A percentile compares a stretch with the other conserved stretches of the same genome.
Evolutionary conservation across 2,888 invertebrate genomes (phyloP).

Genomic region (Axea sp.): DNA sequence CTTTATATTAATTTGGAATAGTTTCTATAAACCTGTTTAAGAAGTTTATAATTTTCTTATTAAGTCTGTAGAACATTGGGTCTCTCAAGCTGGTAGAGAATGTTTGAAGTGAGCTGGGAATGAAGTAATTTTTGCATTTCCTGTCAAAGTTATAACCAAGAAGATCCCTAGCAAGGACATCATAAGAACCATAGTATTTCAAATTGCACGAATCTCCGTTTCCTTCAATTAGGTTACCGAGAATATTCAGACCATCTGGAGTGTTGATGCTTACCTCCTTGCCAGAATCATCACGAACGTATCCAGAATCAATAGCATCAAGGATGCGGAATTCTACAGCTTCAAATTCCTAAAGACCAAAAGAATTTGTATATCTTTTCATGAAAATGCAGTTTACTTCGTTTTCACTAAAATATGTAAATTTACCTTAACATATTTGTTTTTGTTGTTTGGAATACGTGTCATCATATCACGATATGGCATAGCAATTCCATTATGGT

Average conservation of each 20-base stretch:
- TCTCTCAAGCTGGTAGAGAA: conserved; percentile 85
- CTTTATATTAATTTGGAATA: too few species aligned
- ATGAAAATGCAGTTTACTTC: too few species aligned
- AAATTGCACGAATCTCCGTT: conserved; percentile 79
- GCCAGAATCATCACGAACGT: conserved; percentile 68
- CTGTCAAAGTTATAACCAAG: conserved; percentile 78
- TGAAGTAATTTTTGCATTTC: conserved; percentile 77
- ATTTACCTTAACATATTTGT: conserved; percentile 70
- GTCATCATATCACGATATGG: conserved; percentile 81
- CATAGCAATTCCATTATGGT: conserved; percentile 83
- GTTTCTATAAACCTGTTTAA: conserved; percentile 74
- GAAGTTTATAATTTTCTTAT: conserved; percentile 83
- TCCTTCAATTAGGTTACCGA: conserved; percentile 82
- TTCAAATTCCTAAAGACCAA: conserved; percentile 66
- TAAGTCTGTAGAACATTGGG: conserved; percentile 85
- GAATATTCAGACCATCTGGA: conserved; percentile 80
- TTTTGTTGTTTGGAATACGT: conserved; percentile 74
- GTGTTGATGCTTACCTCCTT: conserved; percentile 74
- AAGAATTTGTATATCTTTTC: too few species aligned
- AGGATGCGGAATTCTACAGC: conserved; percentile 71
- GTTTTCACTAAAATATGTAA: too few species aligned
- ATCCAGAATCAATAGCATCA: conserved; percentile 74
- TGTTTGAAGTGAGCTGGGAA: conserved; percentile 84
- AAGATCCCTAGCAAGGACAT: conserved; percentile 81
- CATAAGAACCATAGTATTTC: conserved; percentile 82